phyloP scores from a whole-genome alignment of 2,113 vertebrate genomes.

The Brachypteracias leptosomus region DNA sequence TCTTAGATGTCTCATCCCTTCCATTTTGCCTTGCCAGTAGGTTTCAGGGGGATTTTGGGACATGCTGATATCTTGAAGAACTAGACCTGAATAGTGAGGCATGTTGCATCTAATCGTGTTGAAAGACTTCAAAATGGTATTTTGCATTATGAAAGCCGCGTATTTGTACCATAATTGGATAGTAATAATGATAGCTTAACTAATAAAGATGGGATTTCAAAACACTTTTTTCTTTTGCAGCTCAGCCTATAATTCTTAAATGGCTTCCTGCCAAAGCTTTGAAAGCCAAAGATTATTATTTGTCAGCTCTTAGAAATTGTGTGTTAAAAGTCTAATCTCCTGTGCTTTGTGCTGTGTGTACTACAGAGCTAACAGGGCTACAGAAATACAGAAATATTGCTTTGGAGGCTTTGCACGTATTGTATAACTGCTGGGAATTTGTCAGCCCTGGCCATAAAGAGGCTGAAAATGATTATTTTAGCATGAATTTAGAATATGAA shows the following conservation, averaged over 20 bases:
- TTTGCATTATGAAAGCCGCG: slow-evolving; percentile 8
- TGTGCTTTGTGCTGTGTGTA: neutral
- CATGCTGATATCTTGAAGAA: neutral
- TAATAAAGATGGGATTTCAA: slow-evolving; percentile 33
- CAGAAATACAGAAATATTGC: neutral
- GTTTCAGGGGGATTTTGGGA: neutral
- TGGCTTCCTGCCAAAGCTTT: slow-evolving; percentile 9
- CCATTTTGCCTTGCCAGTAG: neutral
- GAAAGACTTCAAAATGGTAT: neutral
- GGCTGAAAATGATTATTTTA: neutral
- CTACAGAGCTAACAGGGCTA: neutral
- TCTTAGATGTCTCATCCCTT: neutral
- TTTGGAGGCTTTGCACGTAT: neutral
- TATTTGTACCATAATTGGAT: neutral
- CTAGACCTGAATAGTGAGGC: neutral
- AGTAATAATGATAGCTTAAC: slow-evolving; percentile 23
- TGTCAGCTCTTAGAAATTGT: neutral
- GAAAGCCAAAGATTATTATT: slow-evolving; percentile 39
- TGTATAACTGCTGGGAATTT: neutral
- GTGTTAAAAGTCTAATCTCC: slow-evolving; percentile 11
- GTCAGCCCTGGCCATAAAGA: neutral
- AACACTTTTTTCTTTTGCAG: neutral
- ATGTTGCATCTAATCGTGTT: neutral
- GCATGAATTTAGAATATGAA: neutral
- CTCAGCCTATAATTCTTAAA: slow-evolving; percentile 34